Evolutionary conservation across 2,113 vertebrate genomes (phyloP), one percentile per base, ranked within the genome.

Genomic region (Sylvicapra grimmia): DNA sequence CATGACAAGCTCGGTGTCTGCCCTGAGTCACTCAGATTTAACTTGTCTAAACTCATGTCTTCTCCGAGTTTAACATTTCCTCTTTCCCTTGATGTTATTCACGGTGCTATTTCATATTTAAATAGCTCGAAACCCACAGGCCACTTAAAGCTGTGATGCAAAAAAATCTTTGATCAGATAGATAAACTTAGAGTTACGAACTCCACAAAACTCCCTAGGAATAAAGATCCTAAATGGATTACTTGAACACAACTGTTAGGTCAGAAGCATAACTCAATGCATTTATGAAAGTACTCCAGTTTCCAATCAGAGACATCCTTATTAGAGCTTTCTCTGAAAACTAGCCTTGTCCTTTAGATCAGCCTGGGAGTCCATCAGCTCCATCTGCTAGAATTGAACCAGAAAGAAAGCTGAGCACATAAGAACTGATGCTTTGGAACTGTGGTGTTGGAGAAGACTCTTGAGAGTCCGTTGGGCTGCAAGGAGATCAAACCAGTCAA

Each of bases 31-130:
- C 15, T 87, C 63, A 56, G 77, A 88, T 56, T 33, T 68, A 58
- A 58, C 97, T 91, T 92, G 93, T 97, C 95, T 96, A 84, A 96
- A 96, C 83, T 82, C 75, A 16, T 11, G 31, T 23, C 58, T 31
- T 51, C 80, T 8, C 23, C 0, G 0, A 47, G 29, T 77, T n/a
- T 40, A 72, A 40, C 87, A 79, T 86, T 97, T 97, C 96, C 92
- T 93, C 86, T 56, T 96, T 88, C 51, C 77, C 93, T 90, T 77
- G 91, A 90, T 54, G 65, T 56, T 56, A 92, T 36, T 53, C 93
- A 58, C 0, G 4, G 75, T 68, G 23, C 21, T 5, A 3, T 29
- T 89, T 49, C 68, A 72, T 36, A 79, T 72, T 77, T 91, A 86
- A 95, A 36, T 27, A 31, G 49, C 18, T 77, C 44, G 23, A 68